Base-by-base conservation (phyloP, 1,140 invertebrate genomes). In the Drosophila seguyi region DNA sequence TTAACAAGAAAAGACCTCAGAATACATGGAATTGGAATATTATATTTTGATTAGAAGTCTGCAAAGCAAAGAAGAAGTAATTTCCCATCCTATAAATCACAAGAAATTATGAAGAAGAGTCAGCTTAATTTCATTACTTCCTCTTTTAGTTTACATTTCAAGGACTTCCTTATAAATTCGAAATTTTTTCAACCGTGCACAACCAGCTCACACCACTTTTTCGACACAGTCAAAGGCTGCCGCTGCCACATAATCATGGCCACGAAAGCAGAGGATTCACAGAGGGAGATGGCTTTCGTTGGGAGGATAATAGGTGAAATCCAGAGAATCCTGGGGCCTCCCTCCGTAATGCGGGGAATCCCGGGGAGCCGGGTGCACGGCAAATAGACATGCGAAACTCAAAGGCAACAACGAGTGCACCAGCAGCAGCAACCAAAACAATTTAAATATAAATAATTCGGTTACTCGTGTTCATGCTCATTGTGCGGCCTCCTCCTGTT, bases 361-460 rank as follows among this genome's bases (percentile, higher is more conserved):
- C 42, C 2, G 56, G 62, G 59, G 41, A 22, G 58, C 27, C 61
- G 42, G 38, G 60, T 74, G 77, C 67, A 44, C 39, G 14, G 53
- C 66, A 86, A 82, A 80, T 80, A 75, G 60, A 72, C 68, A 75
- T 68, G 73, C 67, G 62, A 78, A 78, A 74, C 81, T 81, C 62
- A 75, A 66, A 75, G 74, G 74, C 74, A 66, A 55, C 77, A 81
- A 75, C 81, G 87, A 76, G 74, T 75, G 74, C 47, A 53, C n/a
- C n/a, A n/a, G n/a, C n/a, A n/a, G 31, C 31, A 65, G 57, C 47
- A 68, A 73, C 72, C 75, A 79, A 85, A 90, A 90, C 85, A 90
- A 90, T 90, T 90, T 90, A 90, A 85, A 90, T 90, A 90, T 90
- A 90, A 90, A 90, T 90, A 90, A 90, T 90, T 90, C 80, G 85